These are phyloP conservation scores for Acrossocheilus wenchowensis DNA, from an alignment of 2,797 vertebrate species.

Conservation along the genomic window DNA sequence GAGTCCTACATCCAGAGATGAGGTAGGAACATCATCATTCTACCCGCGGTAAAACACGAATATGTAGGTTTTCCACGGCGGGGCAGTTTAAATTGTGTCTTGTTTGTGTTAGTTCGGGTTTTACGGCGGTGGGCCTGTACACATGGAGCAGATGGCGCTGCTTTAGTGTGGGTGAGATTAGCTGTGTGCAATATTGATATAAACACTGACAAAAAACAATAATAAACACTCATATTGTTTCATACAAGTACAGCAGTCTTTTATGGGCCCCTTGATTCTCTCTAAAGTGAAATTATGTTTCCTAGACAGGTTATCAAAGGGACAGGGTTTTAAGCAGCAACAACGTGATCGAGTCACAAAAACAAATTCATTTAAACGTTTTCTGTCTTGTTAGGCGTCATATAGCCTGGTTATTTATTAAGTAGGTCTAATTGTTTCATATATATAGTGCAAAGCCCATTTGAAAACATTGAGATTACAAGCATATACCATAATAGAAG, in stretches of 20 bases:
- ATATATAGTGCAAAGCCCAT: too few relatives aligned
- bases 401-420: background rate
- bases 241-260: too few relatives aligned
- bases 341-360: background rate
- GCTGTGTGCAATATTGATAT: background rate
- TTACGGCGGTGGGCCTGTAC: constrained; percentile 7
- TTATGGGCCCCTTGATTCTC: background rate
- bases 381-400: background rate
- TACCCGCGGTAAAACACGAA: fast-evolving
- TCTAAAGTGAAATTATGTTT: background rate
- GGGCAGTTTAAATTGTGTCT: too few relatives aligned
- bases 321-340: background rate
- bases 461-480: background rate
- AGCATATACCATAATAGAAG: background rate
- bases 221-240: background rate
- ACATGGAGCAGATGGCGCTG: constrained; percentile 44
- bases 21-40: constrained; percentile 36
- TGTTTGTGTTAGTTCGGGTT: background rate
- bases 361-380: background rate
- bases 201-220: too few relatives aligned
- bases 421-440: background rate
- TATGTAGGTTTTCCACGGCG: too few relatives aligned
- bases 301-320: background rate
- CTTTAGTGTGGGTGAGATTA: background rate
- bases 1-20: constrained; percentile 46